Base-by-base conservation (phyloP, 2,113 vertebrate genomes). In the Polypterus senegalus region DNA sequence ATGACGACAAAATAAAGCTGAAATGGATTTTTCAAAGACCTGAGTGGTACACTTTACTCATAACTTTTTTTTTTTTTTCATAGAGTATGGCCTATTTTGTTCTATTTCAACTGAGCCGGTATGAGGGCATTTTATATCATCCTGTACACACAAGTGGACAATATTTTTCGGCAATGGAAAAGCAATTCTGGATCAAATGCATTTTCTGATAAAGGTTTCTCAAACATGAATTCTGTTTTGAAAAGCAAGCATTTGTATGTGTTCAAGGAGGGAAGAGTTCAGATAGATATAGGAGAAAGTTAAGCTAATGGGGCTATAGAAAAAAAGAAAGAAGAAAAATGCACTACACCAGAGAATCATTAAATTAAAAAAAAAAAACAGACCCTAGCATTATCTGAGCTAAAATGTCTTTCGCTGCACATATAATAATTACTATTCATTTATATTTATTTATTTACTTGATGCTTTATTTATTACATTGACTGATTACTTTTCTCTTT, bases 51-150 rank as follows among this genome's bases (percentile, higher is more conserved):
- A 83, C 89, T 94, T 86, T 93, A 86, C 89, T 87, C 74, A 3
- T 89, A 92, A 90, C 85, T 91, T 91, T 90, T 75, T 92, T 84
- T 92, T 84, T 83, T 83, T 76, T 75, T 73, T 27, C 86, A 88
- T 88, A 86, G 86, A 86, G 81, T 76, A 78, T 87, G 83, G 86
- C 85, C 88, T 91, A 82, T 85, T 90, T 91, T 89, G 79, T 89
- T 89, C 86, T 87, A 83, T 87, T 88, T 82, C 85, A 87, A 85
- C 86, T 83, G 78, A 77, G 79, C 77, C 86, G 79, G 79, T 87
- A 83, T 88, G 80, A 80, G 81, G 81, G 87, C 88, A 91, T 93
- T 94, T 92, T 86, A 93, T 89, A 93, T 92, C 88, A 88, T 91
- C 86, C 81, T 72, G 82, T 85, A 74, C 81, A 83, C 78, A 84